Evolutionary conservation across 2,888 invertebrate genomes (phyloP).

Genomic region (Stenichneumon culpator): DNA sequence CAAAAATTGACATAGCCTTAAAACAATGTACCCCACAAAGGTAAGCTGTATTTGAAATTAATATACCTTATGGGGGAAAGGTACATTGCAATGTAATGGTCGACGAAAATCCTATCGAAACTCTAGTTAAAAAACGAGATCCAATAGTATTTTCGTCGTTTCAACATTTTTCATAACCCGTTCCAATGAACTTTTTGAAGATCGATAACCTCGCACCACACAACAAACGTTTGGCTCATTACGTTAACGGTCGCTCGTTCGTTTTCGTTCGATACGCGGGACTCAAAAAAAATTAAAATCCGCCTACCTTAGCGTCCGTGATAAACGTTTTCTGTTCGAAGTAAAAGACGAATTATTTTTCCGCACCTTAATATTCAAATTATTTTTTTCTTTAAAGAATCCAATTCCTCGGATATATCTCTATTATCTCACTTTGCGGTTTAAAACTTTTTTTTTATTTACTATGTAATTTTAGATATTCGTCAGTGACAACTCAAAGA

Average conservation of each 20-base stretch:
- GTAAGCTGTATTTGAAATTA: neutral
- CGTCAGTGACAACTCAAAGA: slow-evolving; percentile 21
- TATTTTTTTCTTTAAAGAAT: neutral
- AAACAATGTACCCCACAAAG: neutral
- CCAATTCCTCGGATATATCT: neutral
- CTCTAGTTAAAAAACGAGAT: neutral
- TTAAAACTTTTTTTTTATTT: slow-evolving; percentile 5
- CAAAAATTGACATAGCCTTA: neutral
- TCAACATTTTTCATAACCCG: neutral
- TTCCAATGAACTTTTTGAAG: neutral
- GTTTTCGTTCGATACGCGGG: neutral
- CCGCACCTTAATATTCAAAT: neutral
- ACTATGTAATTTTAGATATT: slow-evolving; percentile 8
- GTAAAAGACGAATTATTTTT: neutral
- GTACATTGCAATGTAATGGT: neutral
- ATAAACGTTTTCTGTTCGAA: neutral
- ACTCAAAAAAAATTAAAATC: neutral
- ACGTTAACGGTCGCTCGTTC: neutral
- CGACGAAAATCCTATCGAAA: neutral
- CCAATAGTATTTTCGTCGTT: neutral
- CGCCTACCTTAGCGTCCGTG: neutral
- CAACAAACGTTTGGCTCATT: neutral
- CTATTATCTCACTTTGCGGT: neutral
- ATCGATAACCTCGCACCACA: neutral
- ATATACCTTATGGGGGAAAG: neutral